Conservation (phyloP, 2,888 invertebrate species). For the Cryptops parisi region DNA sequence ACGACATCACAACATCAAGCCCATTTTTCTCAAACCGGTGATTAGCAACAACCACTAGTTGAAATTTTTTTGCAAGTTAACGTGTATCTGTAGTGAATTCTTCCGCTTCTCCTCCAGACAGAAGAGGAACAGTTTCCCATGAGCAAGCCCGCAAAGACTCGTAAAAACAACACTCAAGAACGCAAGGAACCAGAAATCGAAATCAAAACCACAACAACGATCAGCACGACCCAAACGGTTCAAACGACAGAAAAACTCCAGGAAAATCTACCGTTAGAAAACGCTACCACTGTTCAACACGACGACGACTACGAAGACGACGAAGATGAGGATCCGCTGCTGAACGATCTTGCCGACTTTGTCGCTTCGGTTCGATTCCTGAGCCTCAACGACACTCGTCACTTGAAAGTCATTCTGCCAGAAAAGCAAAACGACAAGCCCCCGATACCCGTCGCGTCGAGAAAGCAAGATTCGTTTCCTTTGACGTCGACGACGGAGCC, state of each 20-base stretch:
- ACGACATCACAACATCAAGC: not conserved
- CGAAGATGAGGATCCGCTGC: constrained; percentile 3
- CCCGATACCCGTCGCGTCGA: not conserved
- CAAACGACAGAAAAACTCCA: too few relatives aligned
- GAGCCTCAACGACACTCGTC: constrained; percentile 6
- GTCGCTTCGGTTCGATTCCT: constrained; percentile 6
- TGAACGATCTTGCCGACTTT: constrained; percentile 6
- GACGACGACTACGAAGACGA: constrained; percentile 1
- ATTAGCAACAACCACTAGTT: too few relatives aligned
- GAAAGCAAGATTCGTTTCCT: not conserved
- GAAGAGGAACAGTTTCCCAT: too few relatives aligned
- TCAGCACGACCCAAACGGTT: not conserved
- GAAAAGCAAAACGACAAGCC: not conserved
- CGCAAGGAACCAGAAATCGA: too few relatives aligned
- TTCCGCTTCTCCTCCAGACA: too few relatives aligned
- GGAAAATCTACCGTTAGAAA: too few relatives aligned
- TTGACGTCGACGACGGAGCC: not conserved
- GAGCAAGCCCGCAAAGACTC: too few relatives aligned
- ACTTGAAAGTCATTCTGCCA: constrained; percentile 4
- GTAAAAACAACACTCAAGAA: too few relatives aligned
- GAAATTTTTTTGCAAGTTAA: too few relatives aligned
- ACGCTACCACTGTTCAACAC: too few relatives aligned
- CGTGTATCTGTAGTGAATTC: too few relatives aligned
- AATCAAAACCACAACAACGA: too few relatives aligned
- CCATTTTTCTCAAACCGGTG: not conserved